phyloP scores from a whole-genome alignment of 2,113 vertebrate genomes.

The Microcebus tavaratra region DNA sequence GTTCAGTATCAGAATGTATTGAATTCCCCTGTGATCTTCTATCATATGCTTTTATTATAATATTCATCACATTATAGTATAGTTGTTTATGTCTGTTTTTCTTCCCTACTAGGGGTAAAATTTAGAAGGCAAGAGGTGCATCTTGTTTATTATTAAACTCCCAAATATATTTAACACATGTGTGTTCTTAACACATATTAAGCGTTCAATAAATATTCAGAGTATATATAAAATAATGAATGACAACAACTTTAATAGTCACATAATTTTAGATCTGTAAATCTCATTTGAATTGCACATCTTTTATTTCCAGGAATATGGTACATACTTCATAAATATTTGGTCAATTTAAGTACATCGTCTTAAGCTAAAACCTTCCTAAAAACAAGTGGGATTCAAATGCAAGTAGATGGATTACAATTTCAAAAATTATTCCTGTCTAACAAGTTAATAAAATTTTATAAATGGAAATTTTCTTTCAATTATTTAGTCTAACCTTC shows the following conservation, averaged over 20 bases:
- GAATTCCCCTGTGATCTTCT: not conserved
- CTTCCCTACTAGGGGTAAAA: not conserved
- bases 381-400: not conserved
- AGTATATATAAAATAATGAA: not conserved
- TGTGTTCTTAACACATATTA: not conserved
- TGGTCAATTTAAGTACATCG: not conserved
- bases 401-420: not conserved
- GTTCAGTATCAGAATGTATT: not conserved
- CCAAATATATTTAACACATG: not conserved
- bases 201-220: not conserved
- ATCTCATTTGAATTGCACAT: not conserved
- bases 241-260: not conserved
- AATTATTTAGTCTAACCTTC: not conserved
- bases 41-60: not conserved
- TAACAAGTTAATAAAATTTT: not conserved
- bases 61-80: not conserved
- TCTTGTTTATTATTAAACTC: not conserved
- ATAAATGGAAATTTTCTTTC: not conserved
- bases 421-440: not conserved
- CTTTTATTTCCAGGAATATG: not conserved
- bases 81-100: not conserved
- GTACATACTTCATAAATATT: not conserved
- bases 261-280: not conserved
- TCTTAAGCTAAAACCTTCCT: not conserved
- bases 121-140: not conserved